phyloP scores from a whole-genome alignment of 1,140 invertebrate genomes.

The Hyposmocoma kahamanoa region DNA sequence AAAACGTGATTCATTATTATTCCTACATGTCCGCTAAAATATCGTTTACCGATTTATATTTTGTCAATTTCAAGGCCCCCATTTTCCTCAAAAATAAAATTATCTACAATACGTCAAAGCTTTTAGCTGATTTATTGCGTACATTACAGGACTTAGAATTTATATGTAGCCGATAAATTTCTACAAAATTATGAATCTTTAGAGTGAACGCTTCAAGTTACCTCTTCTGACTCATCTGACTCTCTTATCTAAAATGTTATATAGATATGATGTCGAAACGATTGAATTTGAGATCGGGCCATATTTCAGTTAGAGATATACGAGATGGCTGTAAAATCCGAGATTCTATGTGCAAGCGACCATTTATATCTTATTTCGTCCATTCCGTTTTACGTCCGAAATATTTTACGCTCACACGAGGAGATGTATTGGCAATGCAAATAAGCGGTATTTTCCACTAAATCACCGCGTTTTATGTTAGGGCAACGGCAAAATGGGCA shows the following conservation, averaged over 20 bases:
- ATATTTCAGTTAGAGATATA: conserved; percentile 49
- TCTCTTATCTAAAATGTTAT: no score
- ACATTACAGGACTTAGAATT: conserved; percentile 23
- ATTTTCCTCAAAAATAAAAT: conserved; percentile 18
- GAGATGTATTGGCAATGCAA: conserved; percentile 56
- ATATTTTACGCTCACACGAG: conserved; percentile 39
- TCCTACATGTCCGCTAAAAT: neutral
- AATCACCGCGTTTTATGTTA: conserved; percentile 45
- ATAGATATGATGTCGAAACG: conserved; percentile 29
- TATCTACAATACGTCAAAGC: conserved; percentile 14
- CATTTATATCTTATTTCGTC: conserved; percentile 56
- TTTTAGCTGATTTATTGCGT: conserved; percentile 18
- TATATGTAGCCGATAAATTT: conserved; percentile 30
- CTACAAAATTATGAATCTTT: conserved; percentile 24
- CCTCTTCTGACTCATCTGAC: conserved; percentile 6
- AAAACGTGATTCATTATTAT: no score
- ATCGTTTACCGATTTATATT: conserved; percentile 3
- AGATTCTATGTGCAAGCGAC: conserved; percentile 38
- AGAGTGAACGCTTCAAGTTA: conserved; percentile 16
- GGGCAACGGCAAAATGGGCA: conserved; percentile 34
- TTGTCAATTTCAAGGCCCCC: neutral
- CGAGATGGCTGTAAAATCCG: conserved; percentile 44
- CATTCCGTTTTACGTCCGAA: conserved; percentile 45
- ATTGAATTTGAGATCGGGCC: conserved; percentile 38
- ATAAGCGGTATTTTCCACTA: conserved; percentile 58